Evolutionary conservation across 37 sponge, comb jelly and placozoan genomes (phyloP).

Genomic region (Tethya wilhelma): DNA sequence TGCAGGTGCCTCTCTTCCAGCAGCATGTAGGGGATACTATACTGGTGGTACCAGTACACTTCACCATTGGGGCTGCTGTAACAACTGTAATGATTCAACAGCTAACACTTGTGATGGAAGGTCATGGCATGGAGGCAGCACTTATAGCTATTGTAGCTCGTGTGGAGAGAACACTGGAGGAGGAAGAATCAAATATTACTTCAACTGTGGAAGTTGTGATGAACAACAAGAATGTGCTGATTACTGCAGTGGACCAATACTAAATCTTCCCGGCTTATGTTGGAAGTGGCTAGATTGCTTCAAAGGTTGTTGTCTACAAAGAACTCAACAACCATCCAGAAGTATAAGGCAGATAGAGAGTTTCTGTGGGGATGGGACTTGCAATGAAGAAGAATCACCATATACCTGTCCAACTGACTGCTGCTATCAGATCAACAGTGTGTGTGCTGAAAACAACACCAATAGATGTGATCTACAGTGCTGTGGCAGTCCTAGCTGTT

Average conservation of each 20-base stretch:
- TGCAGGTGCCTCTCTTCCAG: conserved; percentile 8
- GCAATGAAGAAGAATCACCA: not conserved
- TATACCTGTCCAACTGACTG: not conserved
- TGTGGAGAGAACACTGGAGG: conserved; percentile 27
- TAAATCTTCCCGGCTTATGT: conserved; percentile 28
- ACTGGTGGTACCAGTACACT: conserved; percentile 17
- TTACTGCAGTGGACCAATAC: conserved; percentile 1
- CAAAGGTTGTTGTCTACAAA: conserved; percentile 16
- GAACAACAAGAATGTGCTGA: conserved; percentile 16
- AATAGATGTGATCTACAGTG: no score
- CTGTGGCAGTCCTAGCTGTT: no score
- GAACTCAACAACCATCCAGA: not conserved
- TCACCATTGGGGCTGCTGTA: conserved; percentile 40
- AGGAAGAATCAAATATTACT: conserved; percentile 1
- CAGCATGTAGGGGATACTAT: conserved; percentile 22
- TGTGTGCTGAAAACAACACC: no score
- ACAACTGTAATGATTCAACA: conserved; percentile 22
- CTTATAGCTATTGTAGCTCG: conserved; percentile 6
- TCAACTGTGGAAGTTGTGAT: conserved; percentile 43
- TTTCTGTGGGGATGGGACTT: not conserved
- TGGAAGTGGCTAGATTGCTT: conserved; percentile 42
- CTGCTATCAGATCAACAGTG: not conserved
- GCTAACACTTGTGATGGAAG: conserved; percentile 10
- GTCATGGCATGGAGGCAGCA: conserved; percentile 41
- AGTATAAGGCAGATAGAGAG: no score